Percentiles rank a stretch among this genome's conserved stretches.
Evolutionary conservation across 2,888 invertebrate genomes (phyloP).

Genomic region (Megastigmus dorsalis): DNA sequence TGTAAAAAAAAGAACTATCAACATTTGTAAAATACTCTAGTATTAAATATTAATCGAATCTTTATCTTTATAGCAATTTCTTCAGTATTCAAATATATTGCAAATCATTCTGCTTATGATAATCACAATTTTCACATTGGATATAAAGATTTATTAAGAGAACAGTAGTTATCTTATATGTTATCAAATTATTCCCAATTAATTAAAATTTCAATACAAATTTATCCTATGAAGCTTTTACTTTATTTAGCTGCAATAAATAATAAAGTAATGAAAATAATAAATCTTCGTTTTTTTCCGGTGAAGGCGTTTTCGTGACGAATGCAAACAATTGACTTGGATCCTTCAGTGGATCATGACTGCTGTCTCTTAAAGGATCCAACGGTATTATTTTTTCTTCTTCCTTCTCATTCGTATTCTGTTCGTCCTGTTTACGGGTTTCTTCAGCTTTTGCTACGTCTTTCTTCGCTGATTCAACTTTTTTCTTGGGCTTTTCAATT

Average conservation of each 20-base stretch:
- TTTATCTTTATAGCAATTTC: too few species aligned
- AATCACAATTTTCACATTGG: too few species aligned
- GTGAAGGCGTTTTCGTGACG: slow-evolving; percentile 72
- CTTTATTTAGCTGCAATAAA: too few species aligned
- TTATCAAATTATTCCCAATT: too few species aligned
- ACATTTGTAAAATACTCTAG: too few species aligned
- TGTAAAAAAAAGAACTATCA: too few species aligned
- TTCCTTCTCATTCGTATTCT: slow-evolving; percentile 15
- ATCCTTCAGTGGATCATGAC: slow-evolving; percentile 69
- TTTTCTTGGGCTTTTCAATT: slow-evolving; percentile 15
- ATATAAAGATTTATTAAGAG: too few species aligned
- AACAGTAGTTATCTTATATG: too few species aligned
- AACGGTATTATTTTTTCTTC: slow-evolving; percentile 33
- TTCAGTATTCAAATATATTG: too few species aligned
- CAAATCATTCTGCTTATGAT: too few species aligned
- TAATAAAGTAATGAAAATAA: not conserved
- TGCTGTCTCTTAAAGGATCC: slow-evolving; percentile 68
- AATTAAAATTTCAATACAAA: slow-evolving; percentile 13
- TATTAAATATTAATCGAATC: too few species aligned
- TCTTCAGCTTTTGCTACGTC: slow-evolving; percentile 5
- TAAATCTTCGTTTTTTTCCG: slow-evolving; percentile 67
- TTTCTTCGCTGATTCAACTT: not conserved
- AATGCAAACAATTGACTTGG: slow-evolving; percentile 72
- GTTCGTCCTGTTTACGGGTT: not conserved
- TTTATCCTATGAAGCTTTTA: too few species aligned